Conservation (phyloP, 2,113 vertebrate species). For the Peromyscus polionotus region DNA sequence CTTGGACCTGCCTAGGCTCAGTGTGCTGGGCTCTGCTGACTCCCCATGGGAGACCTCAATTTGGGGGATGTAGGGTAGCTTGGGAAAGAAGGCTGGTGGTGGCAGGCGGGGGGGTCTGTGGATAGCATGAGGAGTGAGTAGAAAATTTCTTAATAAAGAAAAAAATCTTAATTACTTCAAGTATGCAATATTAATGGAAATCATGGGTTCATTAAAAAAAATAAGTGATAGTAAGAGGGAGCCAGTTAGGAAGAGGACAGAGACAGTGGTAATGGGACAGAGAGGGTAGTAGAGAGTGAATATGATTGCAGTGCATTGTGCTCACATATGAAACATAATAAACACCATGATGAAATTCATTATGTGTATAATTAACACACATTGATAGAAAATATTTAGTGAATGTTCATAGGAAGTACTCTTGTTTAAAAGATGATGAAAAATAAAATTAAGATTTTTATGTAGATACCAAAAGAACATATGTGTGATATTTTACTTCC, state of each 20-base stretch:
- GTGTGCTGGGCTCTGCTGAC: no score
- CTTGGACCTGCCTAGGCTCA: no score
- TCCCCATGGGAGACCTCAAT: no score
- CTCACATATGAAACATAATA: neutral
- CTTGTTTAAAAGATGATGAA: neutral
- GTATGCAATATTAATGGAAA: neutral
- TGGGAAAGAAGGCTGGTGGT: no score
- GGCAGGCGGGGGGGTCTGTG: no score
- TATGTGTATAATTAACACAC: neutral
- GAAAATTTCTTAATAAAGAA: no score
- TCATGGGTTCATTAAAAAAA: neutral
- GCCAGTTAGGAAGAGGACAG: no score
- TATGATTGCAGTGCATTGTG: neutral
- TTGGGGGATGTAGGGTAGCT: no score
- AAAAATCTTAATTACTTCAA: no score
- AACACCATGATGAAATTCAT: neutral
- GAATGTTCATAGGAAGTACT: neutral
- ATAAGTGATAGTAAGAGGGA: neutral
- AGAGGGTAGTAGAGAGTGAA: neutral
- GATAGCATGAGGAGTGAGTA: no score
- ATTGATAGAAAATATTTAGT: neutral
- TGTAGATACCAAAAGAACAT: neutral
- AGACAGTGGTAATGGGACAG: neutral
- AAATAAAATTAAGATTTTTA: conserved; percentile 24
- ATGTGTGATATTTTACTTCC: conserved; percentile 20